Percentiles rank a stretch among this genome's conserved stretches.
Conservation (phyloP, 2,888 invertebrate genomes). For the Gisinianus flammeolus region DNA sequence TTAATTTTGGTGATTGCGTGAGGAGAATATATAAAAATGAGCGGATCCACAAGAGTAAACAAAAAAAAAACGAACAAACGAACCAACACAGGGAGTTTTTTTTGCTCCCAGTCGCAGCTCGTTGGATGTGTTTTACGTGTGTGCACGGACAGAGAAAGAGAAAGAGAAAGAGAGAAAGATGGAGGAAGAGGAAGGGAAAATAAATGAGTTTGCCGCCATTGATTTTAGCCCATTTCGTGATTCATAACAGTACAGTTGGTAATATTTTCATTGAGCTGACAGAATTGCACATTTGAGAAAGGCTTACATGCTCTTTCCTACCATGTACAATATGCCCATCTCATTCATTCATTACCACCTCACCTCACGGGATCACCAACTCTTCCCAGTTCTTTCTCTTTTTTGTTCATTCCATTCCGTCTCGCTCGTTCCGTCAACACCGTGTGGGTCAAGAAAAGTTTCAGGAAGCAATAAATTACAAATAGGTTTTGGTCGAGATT, state of each 20-base stretch:
- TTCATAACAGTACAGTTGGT: neutral
- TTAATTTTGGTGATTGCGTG: neutral
- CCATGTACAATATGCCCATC: neutral
- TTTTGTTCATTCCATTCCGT: neutral
- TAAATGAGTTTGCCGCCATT: neutral
- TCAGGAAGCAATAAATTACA: neutral
- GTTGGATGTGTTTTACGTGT: too few relatives aligned
- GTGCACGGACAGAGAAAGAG: neutral
- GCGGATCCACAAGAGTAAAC: neutral
- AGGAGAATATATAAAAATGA: neutral
- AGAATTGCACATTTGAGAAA: neutral
- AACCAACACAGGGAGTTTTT: neutral
- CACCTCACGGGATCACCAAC: neutral
- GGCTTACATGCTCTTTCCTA: neutral
- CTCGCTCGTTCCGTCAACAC: neutral
- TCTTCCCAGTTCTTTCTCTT: neutral
- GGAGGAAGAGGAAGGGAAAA: neutral
- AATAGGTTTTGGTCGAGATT: neutral
- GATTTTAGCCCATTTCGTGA: constrained; percentile 2
- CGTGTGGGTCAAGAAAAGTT: constrained; percentile 6
- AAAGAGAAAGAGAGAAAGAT: neutral
- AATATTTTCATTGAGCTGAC: neutral
- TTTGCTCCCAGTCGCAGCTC: too few relatives aligned
- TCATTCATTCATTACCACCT: neutral
- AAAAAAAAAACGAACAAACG: neutral